Conservation (phyloP, 2,888 invertebrate species). For the Phyllotreta striolata region DNA sequence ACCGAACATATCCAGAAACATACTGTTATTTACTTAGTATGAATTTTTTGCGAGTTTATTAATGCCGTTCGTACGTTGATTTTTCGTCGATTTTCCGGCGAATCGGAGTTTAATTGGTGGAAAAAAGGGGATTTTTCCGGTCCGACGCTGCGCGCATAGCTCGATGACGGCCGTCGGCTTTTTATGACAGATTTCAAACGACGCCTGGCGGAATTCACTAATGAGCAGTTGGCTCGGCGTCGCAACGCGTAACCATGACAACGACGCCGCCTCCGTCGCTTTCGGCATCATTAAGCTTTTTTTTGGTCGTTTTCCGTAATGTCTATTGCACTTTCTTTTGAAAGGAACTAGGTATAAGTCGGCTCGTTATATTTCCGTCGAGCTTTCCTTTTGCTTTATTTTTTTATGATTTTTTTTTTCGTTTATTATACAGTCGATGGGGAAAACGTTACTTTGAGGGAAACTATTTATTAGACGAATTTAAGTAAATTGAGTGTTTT, state of each 20-base stretch:
- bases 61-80: not conserved
- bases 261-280: slow-evolving; percentile 47
- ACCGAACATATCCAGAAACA: too few species aligned
- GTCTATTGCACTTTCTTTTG: slow-evolving; percentile 28
- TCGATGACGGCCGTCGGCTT: slow-evolving; percentile 54
- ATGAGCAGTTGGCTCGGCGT: slow-evolving; percentile 60
- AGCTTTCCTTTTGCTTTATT: not conserved
- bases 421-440: slow-evolving; percentile 1
- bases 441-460: not conserved
- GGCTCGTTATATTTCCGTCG: slow-evolving; percentile 18
- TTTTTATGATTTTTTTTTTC: too few species aligned
- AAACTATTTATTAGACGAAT: too few species aligned
- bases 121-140: slow-evolving; percentile 1
- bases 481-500: too few species aligned
- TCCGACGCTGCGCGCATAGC: slow-evolving; percentile 24
- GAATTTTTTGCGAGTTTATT: not conserved
- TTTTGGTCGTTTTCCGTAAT: slow-evolving; percentile 15
- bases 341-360: slow-evolving; percentile 24
- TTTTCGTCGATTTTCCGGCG: not conserved
- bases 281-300: slow-evolving; percentile 36
- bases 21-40: too few species aligned
- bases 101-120: not conserved
- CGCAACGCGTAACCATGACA: slow-evolving; percentile 53
- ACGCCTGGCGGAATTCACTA: slow-evolving; percentile 61
- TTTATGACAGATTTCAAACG: slow-evolving; percentile 60